phyloP scores from a whole-genome alignment of 2,888 invertebrate species.

The Cheilosia impressa region DNA sequence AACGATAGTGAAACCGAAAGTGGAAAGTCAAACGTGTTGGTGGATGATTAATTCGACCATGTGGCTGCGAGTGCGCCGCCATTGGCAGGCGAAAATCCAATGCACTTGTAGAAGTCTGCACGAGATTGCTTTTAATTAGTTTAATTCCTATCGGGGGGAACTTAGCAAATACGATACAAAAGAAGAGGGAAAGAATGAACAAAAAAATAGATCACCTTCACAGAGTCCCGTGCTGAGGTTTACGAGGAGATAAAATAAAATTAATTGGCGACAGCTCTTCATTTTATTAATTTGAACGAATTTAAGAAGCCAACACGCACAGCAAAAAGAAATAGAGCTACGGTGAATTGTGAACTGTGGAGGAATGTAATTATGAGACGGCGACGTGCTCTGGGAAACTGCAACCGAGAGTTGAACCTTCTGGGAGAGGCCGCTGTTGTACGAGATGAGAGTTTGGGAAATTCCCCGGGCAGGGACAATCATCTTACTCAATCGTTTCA shows the following conservation, averaged over 20 bases:
- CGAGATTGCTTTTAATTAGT: conserved; percentile 45
- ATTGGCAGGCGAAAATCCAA: conserved; percentile 1
- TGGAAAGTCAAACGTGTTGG: conserved; percentile 5
- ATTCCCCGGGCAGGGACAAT: background rate
- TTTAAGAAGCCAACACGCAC: conserved; percentile 35
- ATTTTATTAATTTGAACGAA: conserved; percentile 59
- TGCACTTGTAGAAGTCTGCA: conserved; percentile 25
- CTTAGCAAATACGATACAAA: background rate
- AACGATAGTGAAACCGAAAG: conserved; percentile 29
- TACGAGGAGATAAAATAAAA: conserved; percentile 45
- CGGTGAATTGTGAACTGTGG: conserved; percentile 12
- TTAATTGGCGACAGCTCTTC: conserved; percentile 56
- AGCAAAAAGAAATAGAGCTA: conserved; percentile 6
- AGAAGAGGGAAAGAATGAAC: background rate
- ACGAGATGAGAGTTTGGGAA: too few relatives aligned
- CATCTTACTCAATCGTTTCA: background rate
- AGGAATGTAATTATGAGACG: conserved; percentile 26
- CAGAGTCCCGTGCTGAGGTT: conserved; percentile 42
- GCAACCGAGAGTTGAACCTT: conserved; percentile 23
- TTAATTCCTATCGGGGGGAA: conserved; percentile 14
- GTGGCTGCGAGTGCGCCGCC: background rate
- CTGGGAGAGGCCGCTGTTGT: background rate
- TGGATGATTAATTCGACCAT: conserved; percentile 37
- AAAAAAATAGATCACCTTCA: conserved; percentile 51
- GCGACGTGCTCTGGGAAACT: conserved; percentile 35